Evolutionary conservation across 2,888 invertebrate species (phyloP), one percentile per base, ranked within the genome.

Genomic region (Crioceris asparagi): DNA sequence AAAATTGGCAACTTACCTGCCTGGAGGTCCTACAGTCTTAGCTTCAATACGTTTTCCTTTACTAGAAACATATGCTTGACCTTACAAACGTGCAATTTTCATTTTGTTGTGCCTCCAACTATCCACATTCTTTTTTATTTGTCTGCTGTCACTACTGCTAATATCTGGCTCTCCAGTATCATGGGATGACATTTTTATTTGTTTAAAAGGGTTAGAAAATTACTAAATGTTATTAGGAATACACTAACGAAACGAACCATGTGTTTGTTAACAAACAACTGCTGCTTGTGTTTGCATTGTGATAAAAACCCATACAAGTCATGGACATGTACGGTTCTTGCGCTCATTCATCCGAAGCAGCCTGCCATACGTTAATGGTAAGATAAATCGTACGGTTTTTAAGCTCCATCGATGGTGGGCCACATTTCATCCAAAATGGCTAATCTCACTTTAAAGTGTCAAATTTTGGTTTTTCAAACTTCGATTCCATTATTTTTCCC

Each of bases 81-180:
- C 41, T 32, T 45, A 25, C 27, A 38, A 32, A 40, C 35, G 33
- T 35, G 45, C 41, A 30, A 25, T 38, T 41, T 44, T 36, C 35
- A 32, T 38, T 44, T 27, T 35, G 34, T 38, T 39, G 32, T 41
- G 34, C 32, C 43, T 43, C 43, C 43, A 45, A 38, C 39, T 30
- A 35, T 25, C 36, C 2, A 33, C 19, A 40, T 41, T 35, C 17
- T 11, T 35, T 44, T 44, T 44, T 32, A 35, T 37, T 37, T 44
- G 41, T 36, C 35, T 41, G 36, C 36, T 44, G 33, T 26, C 43
- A 29, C 29, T 36, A 40, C 35, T 27, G 29, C 17, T 29, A 11
- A 7, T 14, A 29, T 14, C 21, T 19, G 7, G 19, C 14, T 15
- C 36, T 30, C 15, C 36, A 36, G 30, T 36, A 36, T 36, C 23